Percentiles rank a stretch among this genome's conserved stretches.
Conservation (phyloP, 2,797 vertebrate genomes). For the Acanthiza pusilla region DNA sequence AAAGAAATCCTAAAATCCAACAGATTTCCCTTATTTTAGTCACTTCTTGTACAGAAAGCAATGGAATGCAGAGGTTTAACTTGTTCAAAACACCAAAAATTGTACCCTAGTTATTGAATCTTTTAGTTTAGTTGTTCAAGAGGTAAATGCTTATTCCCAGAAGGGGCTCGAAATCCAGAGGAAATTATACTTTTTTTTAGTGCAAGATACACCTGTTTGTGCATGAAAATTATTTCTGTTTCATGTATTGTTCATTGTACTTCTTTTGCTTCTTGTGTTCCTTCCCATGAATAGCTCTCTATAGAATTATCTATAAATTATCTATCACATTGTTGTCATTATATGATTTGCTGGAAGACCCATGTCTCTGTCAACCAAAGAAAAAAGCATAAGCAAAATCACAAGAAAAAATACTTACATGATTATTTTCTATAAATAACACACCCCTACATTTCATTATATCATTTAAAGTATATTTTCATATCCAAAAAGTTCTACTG, state of each 20-base stretch:
- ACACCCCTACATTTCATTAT: neutral
- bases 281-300: neutral
- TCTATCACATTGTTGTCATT: neutral
- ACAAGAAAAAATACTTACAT: neutral
- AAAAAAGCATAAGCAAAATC: neutral
- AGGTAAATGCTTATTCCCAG: neutral
- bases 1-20: conserved; percentile 36
- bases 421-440: neutral
- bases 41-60: neutral
- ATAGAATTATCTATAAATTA: neutral
- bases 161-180: neutral
- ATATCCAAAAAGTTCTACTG: neutral
- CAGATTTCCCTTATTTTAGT: conserved; percentile 23
- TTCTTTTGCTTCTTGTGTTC: neutral
- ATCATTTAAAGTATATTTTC: neutral
- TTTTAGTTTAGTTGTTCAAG: neutral
- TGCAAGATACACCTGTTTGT: neutral
- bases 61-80: neutral
- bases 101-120: neutral
- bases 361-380: neutral
- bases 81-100: conserved; percentile 2
- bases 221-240: neutral
- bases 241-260: neutral
- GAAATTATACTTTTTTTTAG: neutral
- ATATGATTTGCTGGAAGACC: neutral